Conservation (phyloP, 1,140 invertebrate species). For the Andricus grossulariae region DNA sequence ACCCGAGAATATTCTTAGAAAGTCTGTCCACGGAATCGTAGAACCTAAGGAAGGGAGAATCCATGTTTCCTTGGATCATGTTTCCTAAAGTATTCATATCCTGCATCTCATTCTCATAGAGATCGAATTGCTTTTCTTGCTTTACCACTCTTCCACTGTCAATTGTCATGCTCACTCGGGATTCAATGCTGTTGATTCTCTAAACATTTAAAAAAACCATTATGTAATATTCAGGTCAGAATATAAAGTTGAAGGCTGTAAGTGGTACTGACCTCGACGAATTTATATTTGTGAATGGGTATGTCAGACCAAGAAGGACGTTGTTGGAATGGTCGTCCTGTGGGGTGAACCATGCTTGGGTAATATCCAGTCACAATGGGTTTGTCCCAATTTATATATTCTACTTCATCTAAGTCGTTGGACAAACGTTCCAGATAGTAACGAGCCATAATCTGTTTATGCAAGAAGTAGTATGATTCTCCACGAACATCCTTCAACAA, state of each 20-base stretch:
- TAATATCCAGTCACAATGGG: constrained; percentile 79
- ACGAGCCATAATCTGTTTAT: constrained; percentile 80
- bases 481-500: constrained; percentile 78
- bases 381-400: constrained; percentile 75
- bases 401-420: constrained; percentile 79
- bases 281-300: constrained; percentile 59
- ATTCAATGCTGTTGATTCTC: constrained; percentile 74
- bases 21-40: constrained; percentile 73
- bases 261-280: constrained; percentile 49
- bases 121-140: constrained; percentile 68
- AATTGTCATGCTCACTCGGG: constrained; percentile 79
- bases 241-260: neutral
- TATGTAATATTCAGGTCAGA: neutral
- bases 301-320: constrained; percentile 75
- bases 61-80: constrained; percentile 76
- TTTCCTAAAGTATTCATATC: constrained; percentile 78
- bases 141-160: constrained; percentile 77
- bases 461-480: constrained; percentile 78
- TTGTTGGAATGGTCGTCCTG: constrained; percentile 81
- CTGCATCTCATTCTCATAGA: neutral
- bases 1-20: constrained; percentile 71
- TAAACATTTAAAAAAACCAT: constrained; percentile 34
- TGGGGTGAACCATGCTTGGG: constrained; percentile 79
- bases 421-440: constrained; percentile 83
- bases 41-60: constrained; percentile 71